Percentiles rank a stretch among this genome's conserved stretches.
These are phyloP conservation scores for Parazoanthus atlanticus DNA, from an alignment of 92 coral and sea anemone species.

Conservation along the genomic window DNA sequence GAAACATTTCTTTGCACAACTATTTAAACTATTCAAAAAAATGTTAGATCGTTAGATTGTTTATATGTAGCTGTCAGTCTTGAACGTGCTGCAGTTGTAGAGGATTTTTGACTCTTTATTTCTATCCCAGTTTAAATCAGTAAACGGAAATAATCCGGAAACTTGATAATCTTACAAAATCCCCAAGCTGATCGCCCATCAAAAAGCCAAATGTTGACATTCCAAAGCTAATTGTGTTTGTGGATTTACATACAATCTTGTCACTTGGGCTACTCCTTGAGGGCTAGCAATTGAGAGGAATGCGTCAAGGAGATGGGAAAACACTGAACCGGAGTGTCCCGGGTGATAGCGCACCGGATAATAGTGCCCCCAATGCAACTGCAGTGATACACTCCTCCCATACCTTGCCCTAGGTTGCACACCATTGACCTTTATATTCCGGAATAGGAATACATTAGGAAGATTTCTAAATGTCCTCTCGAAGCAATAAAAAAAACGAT, in stretches of 20 bases:
- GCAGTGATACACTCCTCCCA: no score
- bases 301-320: background rate
- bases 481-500: no score
- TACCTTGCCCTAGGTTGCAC: no score
- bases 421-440: no score
- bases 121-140: background rate
- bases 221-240: slow-evolving; percentile 30
- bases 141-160: slow-evolving; percentile 17
- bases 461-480: no score
- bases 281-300: background rate
- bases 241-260: background rate
- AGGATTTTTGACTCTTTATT: background rate
- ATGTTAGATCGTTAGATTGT: background rate
- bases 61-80: background rate
- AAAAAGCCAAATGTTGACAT: slow-evolving; percentile 34
- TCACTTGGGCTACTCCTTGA: background rate
- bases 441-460: no score
- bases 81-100: background rate
- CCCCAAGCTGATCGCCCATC: background rate
- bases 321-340: background rate
- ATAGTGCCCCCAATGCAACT: no score
- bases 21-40: background rate
- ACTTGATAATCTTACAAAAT: background rate
- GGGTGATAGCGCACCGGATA: background rate
- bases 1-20: background rate